A percentile compares a stretch with the other conserved stretches of the same genome.
These are phyloP conservation scores for Phallusia fumigata DNA, from an alignment of 23 tunicate species.

Conservation along the genomic window DNA sequence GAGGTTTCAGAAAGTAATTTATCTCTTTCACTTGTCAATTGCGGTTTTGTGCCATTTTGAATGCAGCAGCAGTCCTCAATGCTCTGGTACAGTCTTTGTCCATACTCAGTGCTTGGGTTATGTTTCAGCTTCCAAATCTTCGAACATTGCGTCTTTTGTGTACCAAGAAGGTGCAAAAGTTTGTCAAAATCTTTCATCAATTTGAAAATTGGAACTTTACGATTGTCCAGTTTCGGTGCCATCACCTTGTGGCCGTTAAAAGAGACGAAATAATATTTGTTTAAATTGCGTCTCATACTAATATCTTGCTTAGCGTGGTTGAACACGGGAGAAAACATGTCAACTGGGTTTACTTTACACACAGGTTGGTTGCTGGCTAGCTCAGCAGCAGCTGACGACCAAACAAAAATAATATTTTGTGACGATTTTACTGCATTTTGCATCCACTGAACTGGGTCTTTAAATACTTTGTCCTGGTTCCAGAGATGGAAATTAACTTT, in stretches of 20 bases:
- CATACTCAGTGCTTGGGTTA: too few relatives aligned
- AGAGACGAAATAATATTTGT: conserved; percentile 45
- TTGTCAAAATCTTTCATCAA: background rate
- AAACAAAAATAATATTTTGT: conserved; percentile 29
- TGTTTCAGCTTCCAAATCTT: too few relatives aligned
- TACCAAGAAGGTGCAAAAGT: background rate
- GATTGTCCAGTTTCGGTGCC: background rate
- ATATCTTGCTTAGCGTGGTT: conserved; percentile 18
- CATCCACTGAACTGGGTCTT: conserved; percentile 30
- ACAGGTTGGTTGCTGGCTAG: background rate
- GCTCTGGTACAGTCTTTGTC: too few relatives aligned
- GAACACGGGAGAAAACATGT: conserved; percentile 45
- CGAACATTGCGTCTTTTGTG: background rate
- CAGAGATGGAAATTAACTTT: conserved; percentile 21
- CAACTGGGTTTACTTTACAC: background rate
- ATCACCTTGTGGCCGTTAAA: conserved; percentile 17
- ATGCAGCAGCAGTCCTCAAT: too few relatives aligned
- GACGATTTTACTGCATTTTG: conserved; percentile 6
- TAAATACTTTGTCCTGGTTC: conserved; percentile 8
- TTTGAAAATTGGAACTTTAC: background rate
- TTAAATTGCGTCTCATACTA: conserved; percentile 14
- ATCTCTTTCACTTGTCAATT: too few relatives aligned
- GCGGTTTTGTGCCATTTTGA: too few relatives aligned
- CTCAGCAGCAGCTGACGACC: conserved; percentile 28
- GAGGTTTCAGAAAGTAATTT: too few relatives aligned